Evolutionary conservation across 2,888 invertebrate species (phyloP).

Genomic region (Branchipolynoe longqiensis): DNA sequence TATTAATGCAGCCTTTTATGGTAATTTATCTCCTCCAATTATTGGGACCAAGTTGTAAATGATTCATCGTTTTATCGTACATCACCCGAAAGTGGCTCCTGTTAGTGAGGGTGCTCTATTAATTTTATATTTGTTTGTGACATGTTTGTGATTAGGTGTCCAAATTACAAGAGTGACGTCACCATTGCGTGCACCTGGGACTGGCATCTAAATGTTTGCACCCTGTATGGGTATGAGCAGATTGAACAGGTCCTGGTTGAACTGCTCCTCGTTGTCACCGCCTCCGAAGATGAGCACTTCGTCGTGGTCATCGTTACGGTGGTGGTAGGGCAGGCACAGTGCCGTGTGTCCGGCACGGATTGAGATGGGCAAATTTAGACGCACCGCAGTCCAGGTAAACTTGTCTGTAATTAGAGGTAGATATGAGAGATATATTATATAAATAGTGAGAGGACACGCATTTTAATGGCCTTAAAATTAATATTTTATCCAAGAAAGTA

Average conservation of each 20-base stretch:
- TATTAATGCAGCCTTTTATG: background rate
- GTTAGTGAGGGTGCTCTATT: no score
- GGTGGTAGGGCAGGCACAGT: constrained; percentile 77
- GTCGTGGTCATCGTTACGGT: constrained; percentile 77
- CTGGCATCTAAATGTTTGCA: no score
- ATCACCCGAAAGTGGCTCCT: no score
- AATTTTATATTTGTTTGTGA: no score
- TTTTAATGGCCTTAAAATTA: no score
- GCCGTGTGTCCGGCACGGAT: constrained; percentile 78
- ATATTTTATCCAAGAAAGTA: background rate
- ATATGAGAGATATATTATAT: no score
- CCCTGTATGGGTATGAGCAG: constrained; percentile 71
- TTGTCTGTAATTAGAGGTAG: constrained; percentile 70
- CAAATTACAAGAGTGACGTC: no score
- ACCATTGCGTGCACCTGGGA: no score
- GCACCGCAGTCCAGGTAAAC: constrained; percentile 70
- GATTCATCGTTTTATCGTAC: no score
- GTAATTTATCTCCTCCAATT: background rate
- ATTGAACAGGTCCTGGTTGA: constrained; percentile 76
- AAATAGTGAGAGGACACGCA: no score
- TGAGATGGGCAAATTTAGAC: constrained; percentile 60
- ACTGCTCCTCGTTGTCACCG: constrained; percentile 80
- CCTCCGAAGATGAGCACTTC: constrained; percentile 80
- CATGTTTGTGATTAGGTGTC: no score
- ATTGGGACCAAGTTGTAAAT: no score